Conservation (phyloP, 2,888 invertebrate genomes). For the Hirtodrosophila trivittata region DNA sequence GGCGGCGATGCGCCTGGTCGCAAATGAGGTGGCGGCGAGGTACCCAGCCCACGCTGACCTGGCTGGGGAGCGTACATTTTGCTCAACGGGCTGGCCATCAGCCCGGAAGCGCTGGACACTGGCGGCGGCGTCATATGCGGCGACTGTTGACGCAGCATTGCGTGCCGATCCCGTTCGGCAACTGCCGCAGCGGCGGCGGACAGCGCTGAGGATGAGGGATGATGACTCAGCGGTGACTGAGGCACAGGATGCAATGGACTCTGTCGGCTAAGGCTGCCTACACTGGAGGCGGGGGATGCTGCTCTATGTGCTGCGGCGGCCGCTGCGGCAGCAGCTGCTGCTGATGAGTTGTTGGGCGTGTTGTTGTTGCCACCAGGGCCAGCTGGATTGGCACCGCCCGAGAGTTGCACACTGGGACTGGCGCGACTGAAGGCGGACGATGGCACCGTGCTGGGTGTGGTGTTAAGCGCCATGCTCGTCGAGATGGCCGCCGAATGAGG, state of each 20-base stretch:
- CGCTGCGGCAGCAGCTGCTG: constrained; percentile 71
- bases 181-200: constrained; percentile 84
- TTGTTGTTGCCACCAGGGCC: constrained; percentile 67
- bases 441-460: constrained; percentile 82
- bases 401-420: constrained; percentile 84
- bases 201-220: constrained; percentile 83
- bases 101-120: constrained; percentile 83
- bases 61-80: constrained; percentile 85
- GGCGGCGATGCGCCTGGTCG: constrained; percentile 85
- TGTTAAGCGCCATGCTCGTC: constrained; percentile 70
- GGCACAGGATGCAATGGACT: constrained; percentile 84
- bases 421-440: constrained; percentile 84
- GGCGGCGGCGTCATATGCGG: constrained; percentile 84
- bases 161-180: constrained; percentile 84
- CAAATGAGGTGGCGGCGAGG: constrained; percentile 84
- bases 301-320: constrained; percentile 82
- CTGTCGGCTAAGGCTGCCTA: constrained; percentile 82
- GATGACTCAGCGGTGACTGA: constrained; percentile 83
- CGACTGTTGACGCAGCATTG: constrained; percentile 83
- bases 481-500: constrained; percentile 69
- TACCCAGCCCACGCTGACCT: constrained; percentile 85
- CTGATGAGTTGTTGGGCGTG: constrained; percentile 64
- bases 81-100: constrained; percentile 84
- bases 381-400: constrained; percentile 56
- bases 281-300: constrained; percentile 82